Percentiles rank a stretch among this genome's conserved stretches.
These are phyloP conservation scores for Conopomorpha cramerella DNA, from an alignment of 1,140 invertebrate genomes.

Conservation along the genomic window DNA sequence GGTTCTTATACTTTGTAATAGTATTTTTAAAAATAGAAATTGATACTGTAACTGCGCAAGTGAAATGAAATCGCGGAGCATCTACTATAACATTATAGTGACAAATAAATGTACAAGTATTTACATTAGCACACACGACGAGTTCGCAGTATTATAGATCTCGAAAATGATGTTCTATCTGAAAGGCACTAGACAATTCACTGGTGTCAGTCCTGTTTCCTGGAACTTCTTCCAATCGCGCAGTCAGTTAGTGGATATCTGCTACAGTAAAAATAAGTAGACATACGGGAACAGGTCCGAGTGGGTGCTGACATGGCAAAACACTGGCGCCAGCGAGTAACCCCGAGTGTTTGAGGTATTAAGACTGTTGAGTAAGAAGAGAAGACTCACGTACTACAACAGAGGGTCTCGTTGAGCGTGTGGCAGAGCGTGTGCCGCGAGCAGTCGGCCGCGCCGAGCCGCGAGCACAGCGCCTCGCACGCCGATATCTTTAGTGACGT, in stretches of 20 bases:
- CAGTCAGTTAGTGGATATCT: background rate
- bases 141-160: too few relatives aligned
- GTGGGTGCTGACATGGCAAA: background rate
- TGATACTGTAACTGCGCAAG: too few relatives aligned
- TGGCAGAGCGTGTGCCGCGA: conserved; percentile 35
- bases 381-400: conserved; percentile 52
- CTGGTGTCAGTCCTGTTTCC: too few relatives aligned
- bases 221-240: background rate
- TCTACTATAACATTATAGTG: too few relatives aligned
- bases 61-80: too few relatives aligned
- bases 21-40: too few relatives aligned
- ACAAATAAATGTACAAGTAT: too few relatives aligned
- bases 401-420: conserved; percentile 34
- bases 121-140: too few relatives aligned
- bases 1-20: too few relatives aligned
- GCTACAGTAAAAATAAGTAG: background rate
- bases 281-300: background rate
- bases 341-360: background rate
- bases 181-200: too few relatives aligned
- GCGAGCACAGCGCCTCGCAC: conserved; percentile 39
- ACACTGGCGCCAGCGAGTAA: background rate
- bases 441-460: conserved; percentile 33
- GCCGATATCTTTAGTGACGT: conserved; percentile 36
- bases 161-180: too few relatives aligned
- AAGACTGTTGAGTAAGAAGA: background rate